Evolutionary conservation across 1,140 invertebrate genomes (phyloP).

Genomic region (Eumaeus atala): DNA sequence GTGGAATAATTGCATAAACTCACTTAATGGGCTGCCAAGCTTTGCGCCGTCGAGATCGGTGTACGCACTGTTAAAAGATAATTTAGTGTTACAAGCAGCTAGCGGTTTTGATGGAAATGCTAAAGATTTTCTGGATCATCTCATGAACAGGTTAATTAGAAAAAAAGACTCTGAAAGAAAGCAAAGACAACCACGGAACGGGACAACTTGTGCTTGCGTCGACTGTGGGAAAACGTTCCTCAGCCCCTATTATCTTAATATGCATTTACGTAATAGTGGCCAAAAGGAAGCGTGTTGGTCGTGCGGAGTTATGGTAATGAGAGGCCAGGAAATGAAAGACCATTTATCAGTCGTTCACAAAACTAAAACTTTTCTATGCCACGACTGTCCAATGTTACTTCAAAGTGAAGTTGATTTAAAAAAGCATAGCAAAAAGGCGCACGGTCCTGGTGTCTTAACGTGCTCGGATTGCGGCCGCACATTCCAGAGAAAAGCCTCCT

Average conservation of each 20-base stretch:
- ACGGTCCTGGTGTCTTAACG: conserved; percentile 36
- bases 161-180: conserved; percentile 35
- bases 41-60: conserved; percentile 31
- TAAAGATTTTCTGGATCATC: conserved; percentile 32
- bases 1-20: conserved; percentile 42
- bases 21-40: conserved; percentile 25
- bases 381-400: conserved; percentile 44
- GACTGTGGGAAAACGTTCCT: conserved; percentile 59
- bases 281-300: conserved; percentile 50
- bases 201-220: conserved; percentile 42
- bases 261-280: conserved; percentile 58
- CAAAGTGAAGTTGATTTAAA: conserved; percentile 31
- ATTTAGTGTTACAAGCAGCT: conserved; percentile 36
- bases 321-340: conserved; percentile 47
- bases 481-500: conserved; percentile 40
- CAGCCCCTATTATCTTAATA: conserved; percentile 54
- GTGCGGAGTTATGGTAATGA: conserved; percentile 39
- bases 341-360: conserved; percentile 42
- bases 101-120: conserved; percentile 41
- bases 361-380: conserved; percentile 32
- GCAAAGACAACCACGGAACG: conserved; percentile 31
- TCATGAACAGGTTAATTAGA: conserved; percentile 34
- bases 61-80: conserved; percentile 44
- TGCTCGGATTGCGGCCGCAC: conserved; percentile 52
- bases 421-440: conserved; percentile 38